phyloP scores from a whole-genome alignment of 2,888 invertebrate species.

The Homarus gammarus region DNA sequence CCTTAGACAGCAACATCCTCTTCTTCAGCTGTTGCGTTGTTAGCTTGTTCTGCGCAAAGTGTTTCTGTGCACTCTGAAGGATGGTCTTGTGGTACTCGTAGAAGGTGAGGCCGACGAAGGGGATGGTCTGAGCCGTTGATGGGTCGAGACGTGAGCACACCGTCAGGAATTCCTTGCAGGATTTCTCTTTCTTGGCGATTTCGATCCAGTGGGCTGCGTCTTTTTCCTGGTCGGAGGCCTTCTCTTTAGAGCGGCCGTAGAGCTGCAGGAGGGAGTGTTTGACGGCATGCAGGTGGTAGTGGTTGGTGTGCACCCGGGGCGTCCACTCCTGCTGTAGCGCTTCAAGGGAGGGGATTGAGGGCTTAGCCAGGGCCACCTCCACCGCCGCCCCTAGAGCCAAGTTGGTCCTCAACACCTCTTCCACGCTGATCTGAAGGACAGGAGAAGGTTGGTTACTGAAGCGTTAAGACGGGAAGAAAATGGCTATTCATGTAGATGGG shows the following conservation, averaged over 20 bases:
- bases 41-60: conserved; percentile 58
- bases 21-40: conserved; percentile 72
- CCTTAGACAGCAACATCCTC: conserved; percentile 71
- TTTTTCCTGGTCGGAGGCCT: conserved; percentile 49
- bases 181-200: conserved; percentile 73
- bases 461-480: too few relatives aligned
- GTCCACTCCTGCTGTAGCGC: conserved; percentile 71
- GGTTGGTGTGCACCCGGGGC: conserved; percentile 85
- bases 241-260: conserved; percentile 83
- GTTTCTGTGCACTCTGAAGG: conserved; percentile 64
- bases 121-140: conserved; percentile 68
- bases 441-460: too few relatives aligned
- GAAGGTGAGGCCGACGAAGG: conserved; percentile 73
- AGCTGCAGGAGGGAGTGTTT: conserved; percentile 91
- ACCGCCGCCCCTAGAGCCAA: conserved; percentile 67
- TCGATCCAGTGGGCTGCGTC: conserved; percentile 66
- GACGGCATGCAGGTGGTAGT: conserved; percentile 90
- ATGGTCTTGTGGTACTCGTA: conserved; percentile 76
- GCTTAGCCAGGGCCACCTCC: conserved; percentile 54
- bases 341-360: conserved; percentile 63
- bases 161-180: conserved; percentile 74
- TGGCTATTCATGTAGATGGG: too few relatives aligned
- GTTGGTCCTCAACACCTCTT: conserved; percentile 63
- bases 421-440: conserved; percentile 52
- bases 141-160: conserved; percentile 74